phyloP scores from a whole-genome alignment of 2,888 invertebrate genomes.

The Lycia hirtaria region DNA sequence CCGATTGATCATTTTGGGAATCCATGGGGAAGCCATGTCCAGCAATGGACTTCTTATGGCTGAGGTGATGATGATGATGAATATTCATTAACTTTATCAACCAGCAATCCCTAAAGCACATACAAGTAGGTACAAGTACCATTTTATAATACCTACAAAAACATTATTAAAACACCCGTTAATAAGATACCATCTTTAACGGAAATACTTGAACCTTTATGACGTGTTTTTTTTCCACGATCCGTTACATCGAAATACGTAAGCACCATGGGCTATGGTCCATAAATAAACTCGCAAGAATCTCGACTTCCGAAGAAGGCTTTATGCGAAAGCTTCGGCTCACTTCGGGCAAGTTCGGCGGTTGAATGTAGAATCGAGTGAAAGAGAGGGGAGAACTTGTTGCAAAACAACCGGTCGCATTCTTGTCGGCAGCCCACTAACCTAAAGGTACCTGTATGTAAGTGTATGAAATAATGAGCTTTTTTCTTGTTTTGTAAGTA shows the following conservation, averaged over 20 bases:
- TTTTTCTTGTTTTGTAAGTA: neutral
- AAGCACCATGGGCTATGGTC: slow-evolving; percentile 1
- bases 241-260: slow-evolving; percentile 25
- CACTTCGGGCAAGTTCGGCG: slow-evolving; percentile 50
- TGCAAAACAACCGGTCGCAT: slow-evolving; percentile 79
- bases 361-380: slow-evolving; percentile 51
- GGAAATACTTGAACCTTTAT: neutral
- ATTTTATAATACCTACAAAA: neutral
- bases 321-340: slow-evolving; percentile 49
- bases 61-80: no score
- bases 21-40: no score
- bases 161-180: neutral
- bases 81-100: neutral
- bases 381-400: slow-evolving; percentile 74
- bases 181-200: neutral
- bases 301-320: slow-evolving; percentile 70
- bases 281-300: slow-evolving; percentile 54
- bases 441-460: slow-evolving; percentile 68
- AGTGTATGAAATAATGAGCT: slow-evolving; percentile 32
- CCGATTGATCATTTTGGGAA: no score
- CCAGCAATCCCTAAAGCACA: neutral
- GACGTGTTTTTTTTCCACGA: neutral
- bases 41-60: no score
- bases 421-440: slow-evolving; percentile 79
- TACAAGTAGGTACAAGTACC: neutral